phyloP scores from a whole-genome alignment of 2,113 vertebrate genomes.

The Scortum barcoo region DNA sequence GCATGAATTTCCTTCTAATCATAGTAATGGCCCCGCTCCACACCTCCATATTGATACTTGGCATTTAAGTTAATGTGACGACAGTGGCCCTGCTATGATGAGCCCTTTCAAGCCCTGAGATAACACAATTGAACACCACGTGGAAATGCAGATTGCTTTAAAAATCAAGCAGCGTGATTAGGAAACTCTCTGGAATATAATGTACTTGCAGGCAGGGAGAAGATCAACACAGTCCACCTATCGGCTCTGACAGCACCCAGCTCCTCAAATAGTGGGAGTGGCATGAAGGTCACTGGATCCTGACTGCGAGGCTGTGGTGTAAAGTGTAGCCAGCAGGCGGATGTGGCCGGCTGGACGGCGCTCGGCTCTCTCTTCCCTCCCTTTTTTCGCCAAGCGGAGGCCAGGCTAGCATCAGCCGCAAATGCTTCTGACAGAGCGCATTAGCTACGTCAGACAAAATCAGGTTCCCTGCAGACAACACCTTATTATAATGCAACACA shows the following conservation, averaged over 20 bases:
- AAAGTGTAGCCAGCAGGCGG: slow-evolving; percentile 32
- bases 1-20: slow-evolving; percentile 49
- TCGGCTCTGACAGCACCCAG: slow-evolving; percentile 25
- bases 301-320: not conserved
- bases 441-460: slow-evolving; percentile 62
- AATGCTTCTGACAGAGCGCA: slow-evolving; percentile 66
- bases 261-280: slow-evolving; percentile 30
- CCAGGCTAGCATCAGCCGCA: slow-evolving; percentile 61
- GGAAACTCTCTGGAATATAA: not conserved
- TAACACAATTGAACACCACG: not conserved
- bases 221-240: slow-evolving; percentile 21
- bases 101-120: slow-evolving; percentile 12
- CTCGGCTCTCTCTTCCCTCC: slow-evolving; percentile 11
- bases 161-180: not conserved
- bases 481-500: slow-evolving; percentile 51
- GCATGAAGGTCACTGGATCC: slow-evolving; percentile 55
- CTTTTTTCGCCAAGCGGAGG: slow-evolving; percentile 30
- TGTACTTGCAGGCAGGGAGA: not conserved
- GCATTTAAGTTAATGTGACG: slow-evolving; percentile 49
- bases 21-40: slow-evolving; percentile 27
- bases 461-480: slow-evolving; percentile 50
- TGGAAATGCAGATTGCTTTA: slow-evolving; percentile 10
- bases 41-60: slow-evolving; percentile 46
- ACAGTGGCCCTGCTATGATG: not conserved
- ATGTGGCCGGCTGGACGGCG: slow-evolving; percentile 8